phyloP scores from a whole-genome alignment of 2,797 vertebrate species.

The Danionella dracula region DNA sequence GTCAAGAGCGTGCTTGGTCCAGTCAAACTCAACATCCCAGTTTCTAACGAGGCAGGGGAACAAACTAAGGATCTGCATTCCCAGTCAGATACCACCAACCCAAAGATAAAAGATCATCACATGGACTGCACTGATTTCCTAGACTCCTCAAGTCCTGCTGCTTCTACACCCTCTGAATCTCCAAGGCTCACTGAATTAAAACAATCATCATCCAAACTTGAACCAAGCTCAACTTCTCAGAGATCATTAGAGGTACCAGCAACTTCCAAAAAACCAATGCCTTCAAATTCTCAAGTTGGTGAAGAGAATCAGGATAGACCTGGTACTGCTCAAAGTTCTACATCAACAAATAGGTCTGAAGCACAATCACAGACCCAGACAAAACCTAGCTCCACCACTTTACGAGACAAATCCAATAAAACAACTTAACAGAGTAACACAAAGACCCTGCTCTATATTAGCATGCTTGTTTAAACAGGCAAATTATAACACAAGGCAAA shows the following conservation, averaged over 20 bases:
- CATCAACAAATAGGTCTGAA: constrained; percentile 55
- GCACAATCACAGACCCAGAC: constrained; percentile 36
- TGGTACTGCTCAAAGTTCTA: constrained; percentile 41
- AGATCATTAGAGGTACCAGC: constrained; percentile 37
- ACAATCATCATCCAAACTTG: constrained; percentile 47
- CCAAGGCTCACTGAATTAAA: constrained; percentile 40
- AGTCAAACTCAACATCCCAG: constrained; percentile 62
- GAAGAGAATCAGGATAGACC: constrained; percentile 46
- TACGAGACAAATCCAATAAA: constrained; percentile 72
- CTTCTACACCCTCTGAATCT: constrained; percentile 39
- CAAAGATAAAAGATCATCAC: constrained; percentile 54
- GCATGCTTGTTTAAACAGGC: constrained; percentile 19
- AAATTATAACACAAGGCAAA: background rate
- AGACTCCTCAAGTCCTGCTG: constrained; percentile 10
- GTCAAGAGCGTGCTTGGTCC: constrained; percentile 75
- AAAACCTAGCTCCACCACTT: constrained; percentile 37
- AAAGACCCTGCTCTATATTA: constrained; percentile 6
- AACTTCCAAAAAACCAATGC: constrained; percentile 52
- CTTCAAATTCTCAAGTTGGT: constrained; percentile 29
- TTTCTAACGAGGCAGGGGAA: constrained; percentile 54
- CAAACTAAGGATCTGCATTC: constrained; percentile 52
- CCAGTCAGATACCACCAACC: constrained; percentile 39
- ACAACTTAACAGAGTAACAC: constrained; percentile 77
- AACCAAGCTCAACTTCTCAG: constrained; percentile 37
- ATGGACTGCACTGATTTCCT: constrained; percentile 30